These are phyloP conservation scores for Formicarius rufipectus DNA, from an alignment of 2,113 vertebrate species.

Conservation along the genomic window DNA sequence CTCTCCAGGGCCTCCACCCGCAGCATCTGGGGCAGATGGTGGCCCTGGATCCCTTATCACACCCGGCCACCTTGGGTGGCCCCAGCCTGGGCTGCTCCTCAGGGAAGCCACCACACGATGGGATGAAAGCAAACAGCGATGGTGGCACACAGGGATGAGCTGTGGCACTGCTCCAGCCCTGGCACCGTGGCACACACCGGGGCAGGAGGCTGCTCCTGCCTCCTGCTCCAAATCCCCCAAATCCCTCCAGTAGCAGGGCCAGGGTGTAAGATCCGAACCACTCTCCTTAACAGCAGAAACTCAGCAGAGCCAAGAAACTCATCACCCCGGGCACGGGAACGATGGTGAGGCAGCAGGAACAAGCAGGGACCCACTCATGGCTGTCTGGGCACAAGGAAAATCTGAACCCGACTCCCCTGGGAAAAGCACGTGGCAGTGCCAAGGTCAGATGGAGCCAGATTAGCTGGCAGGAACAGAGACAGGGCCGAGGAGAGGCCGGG, in stretches of 20 bases:
- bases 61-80: slow-evolving; percentile 26
- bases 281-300: not conserved
- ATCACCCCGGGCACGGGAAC: not conserved
- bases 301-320: not conserved
- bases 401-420: not conserved
- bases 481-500: not conserved
- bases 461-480: not conserved
- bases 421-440: not conserved
- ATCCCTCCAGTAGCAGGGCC: not conserved
- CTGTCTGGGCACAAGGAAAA: not conserved
- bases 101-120: not conserved
- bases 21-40: not conserved
- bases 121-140: not conserved
- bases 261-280: accelerated
- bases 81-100: not conserved
- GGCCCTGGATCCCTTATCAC: slow-evolving; percentile 45
- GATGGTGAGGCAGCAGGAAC: not conserved
- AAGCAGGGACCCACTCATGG: accelerated
- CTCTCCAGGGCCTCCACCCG: not conserved
- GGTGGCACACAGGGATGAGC: not conserved
- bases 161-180: not conserved
- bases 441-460: slow-evolving; percentile 44
- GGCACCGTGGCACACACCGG: not conserved
- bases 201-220: not conserved
- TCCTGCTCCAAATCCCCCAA: not conserved